These are phyloP conservation scores for Troides oblongomaculatus DNA, from an alignment of 2,888 invertebrate genomes.

Conservation along the genomic window DNA sequence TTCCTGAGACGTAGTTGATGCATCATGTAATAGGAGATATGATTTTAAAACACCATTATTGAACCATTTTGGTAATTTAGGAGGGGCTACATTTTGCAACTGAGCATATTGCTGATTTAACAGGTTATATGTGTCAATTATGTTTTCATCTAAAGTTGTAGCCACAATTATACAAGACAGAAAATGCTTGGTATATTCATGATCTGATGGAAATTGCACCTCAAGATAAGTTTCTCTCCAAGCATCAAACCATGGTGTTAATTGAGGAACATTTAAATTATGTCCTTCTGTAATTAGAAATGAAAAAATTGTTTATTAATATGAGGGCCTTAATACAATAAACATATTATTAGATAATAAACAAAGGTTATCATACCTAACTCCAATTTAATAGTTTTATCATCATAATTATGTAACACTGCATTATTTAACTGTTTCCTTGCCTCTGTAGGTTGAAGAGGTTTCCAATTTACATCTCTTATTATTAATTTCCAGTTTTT, in stretches of 20 bases:
- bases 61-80: slow-evolving; percentile 92
- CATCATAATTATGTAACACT: slow-evolving; percentile 81
- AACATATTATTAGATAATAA: background rate
- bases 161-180: slow-evolving; percentile 89
- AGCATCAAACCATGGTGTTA: slow-evolving; percentile 96
- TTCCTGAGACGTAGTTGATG: slow-evolving; percentile 84
- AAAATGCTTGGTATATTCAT: slow-evolving; percentile 96
- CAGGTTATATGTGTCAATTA: slow-evolving; percentile 89
- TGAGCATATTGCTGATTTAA: slow-evolving; percentile 90
- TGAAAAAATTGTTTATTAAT: background rate
- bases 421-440: slow-evolving; percentile 92
- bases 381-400: slow-evolving; percentile 76
- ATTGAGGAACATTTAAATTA: slow-evolving; percentile 85
- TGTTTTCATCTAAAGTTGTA: slow-evolving; percentile 86
- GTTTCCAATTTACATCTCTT: slow-evolving; percentile 89
- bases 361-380: slow-evolving; percentile 65
- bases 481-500: slow-evolving; percentile 89
- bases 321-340: too few relatives aligned
- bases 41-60: slow-evolving; percentile 89
- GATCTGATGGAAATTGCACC: slow-evolving; percentile 94
- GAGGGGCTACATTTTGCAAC: slow-evolving; percentile 86
- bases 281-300: slow-evolving; percentile 65
- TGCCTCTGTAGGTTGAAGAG: slow-evolving; percentile 89
- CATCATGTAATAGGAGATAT: slow-evolving; percentile 94
- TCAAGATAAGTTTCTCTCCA: slow-evolving; percentile 96